These are phyloP conservation scores for Hedychridium roseum DNA, from an alignment of 2,888 invertebrate genomes.

Conservation along the genomic window DNA sequence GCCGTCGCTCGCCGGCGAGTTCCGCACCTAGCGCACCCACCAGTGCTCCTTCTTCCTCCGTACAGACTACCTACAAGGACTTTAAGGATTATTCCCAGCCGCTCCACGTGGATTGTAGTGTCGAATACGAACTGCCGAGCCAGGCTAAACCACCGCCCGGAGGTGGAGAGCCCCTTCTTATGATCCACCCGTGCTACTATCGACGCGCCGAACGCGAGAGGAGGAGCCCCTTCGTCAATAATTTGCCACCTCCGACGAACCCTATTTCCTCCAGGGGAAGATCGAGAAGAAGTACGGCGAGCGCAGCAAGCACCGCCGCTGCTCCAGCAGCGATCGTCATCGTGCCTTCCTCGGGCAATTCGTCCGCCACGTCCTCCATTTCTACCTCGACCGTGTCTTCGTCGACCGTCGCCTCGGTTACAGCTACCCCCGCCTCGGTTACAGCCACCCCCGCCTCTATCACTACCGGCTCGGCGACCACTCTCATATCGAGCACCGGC, in stretches of 20 bases:
- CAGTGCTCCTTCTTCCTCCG: slow-evolving; percentile 31
- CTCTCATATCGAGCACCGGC: slow-evolving; percentile 27
- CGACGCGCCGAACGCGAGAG: slow-evolving; percentile 85
- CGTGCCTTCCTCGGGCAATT: too few species aligned
- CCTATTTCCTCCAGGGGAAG: slow-evolving; percentile 42
- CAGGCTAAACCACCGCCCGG: slow-evolving; percentile 88
- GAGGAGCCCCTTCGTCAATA: slow-evolving; percentile 84
- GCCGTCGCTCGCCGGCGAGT: slow-evolving; percentile 63
- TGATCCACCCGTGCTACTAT: slow-evolving; percentile 91
- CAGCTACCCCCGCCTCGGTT: slow-evolving; percentile 22
- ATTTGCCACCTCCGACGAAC: slow-evolving; percentile 72
- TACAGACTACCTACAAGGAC: slow-evolving; percentile 38
- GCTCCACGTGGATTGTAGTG: slow-evolving; percentile 89
- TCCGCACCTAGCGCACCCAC: slow-evolving; percentile 46
- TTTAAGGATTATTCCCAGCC: slow-evolving; percentile 85
- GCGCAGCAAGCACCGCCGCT: slow-evolving; percentile 43
- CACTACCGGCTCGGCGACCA: slow-evolving; percentile 26
- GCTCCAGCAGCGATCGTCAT: slow-evolving; percentile 18
- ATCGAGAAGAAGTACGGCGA: slow-evolving; percentile 34
- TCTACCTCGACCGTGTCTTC: slow-evolving; percentile 25
- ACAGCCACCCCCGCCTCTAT: slow-evolving; percentile 37
- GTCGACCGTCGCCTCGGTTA: slow-evolving; percentile 16
- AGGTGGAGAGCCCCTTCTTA: slow-evolving; percentile 81
- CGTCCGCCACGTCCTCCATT: slow-evolving; percentile 17
- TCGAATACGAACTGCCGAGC: slow-evolving; percentile 90